These are phyloP conservation scores for Melieria omissa DNA, from an alignment of 2,888 invertebrate genomes.

Conservation along the genomic window DNA sequence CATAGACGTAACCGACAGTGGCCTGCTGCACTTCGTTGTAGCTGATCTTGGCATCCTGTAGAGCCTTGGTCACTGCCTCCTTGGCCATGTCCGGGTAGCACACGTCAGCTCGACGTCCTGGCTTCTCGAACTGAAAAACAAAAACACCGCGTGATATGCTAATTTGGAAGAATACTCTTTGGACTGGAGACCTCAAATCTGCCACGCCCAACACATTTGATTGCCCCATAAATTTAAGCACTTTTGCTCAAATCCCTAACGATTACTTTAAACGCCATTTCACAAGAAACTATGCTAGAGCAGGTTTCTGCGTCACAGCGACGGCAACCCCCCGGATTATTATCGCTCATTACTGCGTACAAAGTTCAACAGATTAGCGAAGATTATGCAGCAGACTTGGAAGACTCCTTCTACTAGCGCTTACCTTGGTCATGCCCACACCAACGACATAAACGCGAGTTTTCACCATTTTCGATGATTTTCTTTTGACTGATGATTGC, in stretches of 20 bases:
- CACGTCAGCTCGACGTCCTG: slow-evolving; percentile 79
- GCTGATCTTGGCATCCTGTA: slow-evolving; percentile 82
- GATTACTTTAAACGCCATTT: too few species aligned
- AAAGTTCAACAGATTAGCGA: slow-evolving; percentile 10
- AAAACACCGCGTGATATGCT: not conserved
- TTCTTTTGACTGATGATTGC: slow-evolving; percentile 14
- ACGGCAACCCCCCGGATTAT: not conserved
- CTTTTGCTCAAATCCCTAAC: too few species aligned
- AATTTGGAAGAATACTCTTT: too few species aligned
- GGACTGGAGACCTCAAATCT: too few species aligned
- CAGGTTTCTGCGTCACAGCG: too few species aligned
- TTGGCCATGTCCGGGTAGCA: slow-evolving; percentile 97
- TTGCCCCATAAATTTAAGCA: too few species aligned
- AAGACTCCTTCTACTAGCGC: slow-evolving; percentile 19
- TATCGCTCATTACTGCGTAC: not conserved
- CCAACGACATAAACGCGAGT: slow-evolving; percentile 87
- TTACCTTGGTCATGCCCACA: slow-evolving; percentile 95
- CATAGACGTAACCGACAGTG: slow-evolving; percentile 92
- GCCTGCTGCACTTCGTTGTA: slow-evolving; percentile 88
- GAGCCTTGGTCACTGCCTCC: slow-evolving; percentile 89
- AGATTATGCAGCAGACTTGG: not conserved
- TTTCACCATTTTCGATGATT: slow-evolving; percentile 55
- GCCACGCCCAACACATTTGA: too few species aligned
- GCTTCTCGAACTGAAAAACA: slow-evolving; percentile 86
- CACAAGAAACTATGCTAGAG: too few species aligned